Percentiles rank a stretch among this genome's conserved stretches.
These are phyloP conservation scores for Lymantria monacha DNA, from an alignment of 2,888 invertebrate genomes.

Conservation along the genomic window DNA sequence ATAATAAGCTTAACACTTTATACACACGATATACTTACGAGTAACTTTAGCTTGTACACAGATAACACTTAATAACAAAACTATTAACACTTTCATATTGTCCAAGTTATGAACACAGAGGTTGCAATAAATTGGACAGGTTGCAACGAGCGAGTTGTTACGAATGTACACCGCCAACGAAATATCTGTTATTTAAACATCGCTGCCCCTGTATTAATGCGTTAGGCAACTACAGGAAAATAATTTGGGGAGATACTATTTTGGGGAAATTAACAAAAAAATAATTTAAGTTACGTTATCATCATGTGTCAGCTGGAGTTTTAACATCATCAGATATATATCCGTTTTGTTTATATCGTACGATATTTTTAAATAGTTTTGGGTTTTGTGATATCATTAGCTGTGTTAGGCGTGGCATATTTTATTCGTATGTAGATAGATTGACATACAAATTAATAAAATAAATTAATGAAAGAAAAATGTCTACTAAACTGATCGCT, in stretches of 20 bases:
- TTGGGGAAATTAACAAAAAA: not conserved
- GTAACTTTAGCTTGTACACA: conserved; percentile 58
- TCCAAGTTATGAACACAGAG: conserved; percentile 1
- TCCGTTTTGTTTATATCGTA: not conserved
- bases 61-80: conserved; percentile 47
- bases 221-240: conserved; percentile 42
- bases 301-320: too few relatives aligned
- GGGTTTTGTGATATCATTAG: too few relatives aligned
- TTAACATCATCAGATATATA: too few relatives aligned
- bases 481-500: too few relatives aligned
- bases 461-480: too few relatives aligned
- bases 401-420: too few relatives aligned
- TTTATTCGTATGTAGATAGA: too few relatives aligned
- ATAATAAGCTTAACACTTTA: not conserved
- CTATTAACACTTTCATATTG: conserved; percentile 58
- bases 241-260: conserved; percentile 14
- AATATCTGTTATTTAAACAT: conserved; percentile 69
- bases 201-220: conserved; percentile 26
- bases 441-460: too few relatives aligned
- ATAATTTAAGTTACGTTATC: too few relatives aligned
- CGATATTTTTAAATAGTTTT: not conserved
- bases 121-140: conserved; percentile 26
- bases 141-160: conserved; percentile 45
- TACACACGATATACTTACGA: conserved; percentile 53
- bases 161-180: conserved; percentile 64